Evolutionary conservation across 2,113 vertebrate species (phyloP).

Genomic region (Bubo bubo): DNA sequence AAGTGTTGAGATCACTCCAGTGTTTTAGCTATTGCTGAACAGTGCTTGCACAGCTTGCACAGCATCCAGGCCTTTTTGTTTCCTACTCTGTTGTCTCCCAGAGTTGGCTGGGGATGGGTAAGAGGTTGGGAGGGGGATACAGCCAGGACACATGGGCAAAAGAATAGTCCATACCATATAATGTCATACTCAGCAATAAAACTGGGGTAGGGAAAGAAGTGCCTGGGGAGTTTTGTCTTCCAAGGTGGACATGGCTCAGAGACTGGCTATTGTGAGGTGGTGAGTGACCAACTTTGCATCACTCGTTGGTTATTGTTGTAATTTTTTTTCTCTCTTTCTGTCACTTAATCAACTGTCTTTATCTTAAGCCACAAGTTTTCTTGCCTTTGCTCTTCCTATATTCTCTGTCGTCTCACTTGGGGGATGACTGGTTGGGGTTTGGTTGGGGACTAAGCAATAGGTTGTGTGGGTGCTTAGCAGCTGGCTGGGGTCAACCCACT

Average conservation of each 20-base stretch:
- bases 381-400: not conserved
- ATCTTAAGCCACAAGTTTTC: not conserved
- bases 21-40: not conserved
- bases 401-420: not conserved
- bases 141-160: not conserved
- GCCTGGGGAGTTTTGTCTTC: not conserved
- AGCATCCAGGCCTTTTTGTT: not conserved
- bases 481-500: not conserved
- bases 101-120: not conserved
- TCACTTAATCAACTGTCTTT: not conserved
- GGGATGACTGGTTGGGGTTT: not conserved
- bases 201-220: not conserved
- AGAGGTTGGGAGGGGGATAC: not conserved
- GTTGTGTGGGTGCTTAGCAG: not conserved
- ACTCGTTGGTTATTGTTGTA: not conserved
- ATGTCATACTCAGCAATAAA: not conserved
- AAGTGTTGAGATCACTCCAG: not conserved
- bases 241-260: not conserved
- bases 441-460: not conserved
- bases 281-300: not conserved
- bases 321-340: not conserved
- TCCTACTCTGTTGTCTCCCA: not conserved
- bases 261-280: not conserved
- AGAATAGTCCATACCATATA: not conserved
- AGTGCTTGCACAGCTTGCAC: not conserved